Evolutionary conservation across 2,888 invertebrate species (phyloP).

Genomic region (Formica aserva): DNA sequence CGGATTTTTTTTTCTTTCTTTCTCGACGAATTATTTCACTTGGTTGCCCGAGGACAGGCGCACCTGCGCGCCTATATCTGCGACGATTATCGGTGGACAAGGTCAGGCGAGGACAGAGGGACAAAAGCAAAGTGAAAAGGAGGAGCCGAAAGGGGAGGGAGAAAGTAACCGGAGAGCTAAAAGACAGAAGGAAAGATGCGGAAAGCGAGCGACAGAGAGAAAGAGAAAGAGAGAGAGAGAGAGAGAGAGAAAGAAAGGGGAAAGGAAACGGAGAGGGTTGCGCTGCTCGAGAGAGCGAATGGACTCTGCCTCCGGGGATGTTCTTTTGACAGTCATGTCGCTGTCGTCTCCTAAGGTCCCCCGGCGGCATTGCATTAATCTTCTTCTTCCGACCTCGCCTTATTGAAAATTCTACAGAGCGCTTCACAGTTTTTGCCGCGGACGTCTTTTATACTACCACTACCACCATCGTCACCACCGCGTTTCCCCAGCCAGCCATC

Average conservation of each 20-base stretch:
- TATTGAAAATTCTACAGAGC: conserved; percentile 83
- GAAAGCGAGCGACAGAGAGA: background rate
- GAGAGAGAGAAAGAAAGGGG: conserved; percentile 24
- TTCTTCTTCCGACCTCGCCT: conserved; percentile 81
- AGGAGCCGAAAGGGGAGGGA: background rate
- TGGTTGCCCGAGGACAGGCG: conserved; percentile 58
- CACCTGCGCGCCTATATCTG: conserved; percentile 62
- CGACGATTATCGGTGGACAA: conserved; percentile 40
- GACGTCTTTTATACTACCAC: conserved; percentile 73
- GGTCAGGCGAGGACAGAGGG: background rate
- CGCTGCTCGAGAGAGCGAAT: conserved; percentile 73
- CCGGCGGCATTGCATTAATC: conserved; percentile 83
- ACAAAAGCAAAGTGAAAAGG: background rate
- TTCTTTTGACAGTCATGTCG: conserved; percentile 82
- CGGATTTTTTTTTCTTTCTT: conserved; percentile 60
- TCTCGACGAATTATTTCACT: conserved; percentile 63
- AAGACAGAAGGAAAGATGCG: background rate
- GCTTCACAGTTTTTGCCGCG: conserved; percentile 77
- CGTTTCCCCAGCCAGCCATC: conserved; percentile 6
- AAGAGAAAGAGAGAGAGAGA: conserved; percentile 16
- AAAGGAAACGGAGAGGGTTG: conserved; percentile 58
- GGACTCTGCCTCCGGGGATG: conserved; percentile 80
- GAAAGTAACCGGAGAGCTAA: background rate
- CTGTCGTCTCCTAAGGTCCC: conserved; percentile 82
- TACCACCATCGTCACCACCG: conserved; percentile 5